phyloP scores from a whole-genome alignment of 2,797 vertebrate genomes.

The Tokudaia muenninki region DNA sequence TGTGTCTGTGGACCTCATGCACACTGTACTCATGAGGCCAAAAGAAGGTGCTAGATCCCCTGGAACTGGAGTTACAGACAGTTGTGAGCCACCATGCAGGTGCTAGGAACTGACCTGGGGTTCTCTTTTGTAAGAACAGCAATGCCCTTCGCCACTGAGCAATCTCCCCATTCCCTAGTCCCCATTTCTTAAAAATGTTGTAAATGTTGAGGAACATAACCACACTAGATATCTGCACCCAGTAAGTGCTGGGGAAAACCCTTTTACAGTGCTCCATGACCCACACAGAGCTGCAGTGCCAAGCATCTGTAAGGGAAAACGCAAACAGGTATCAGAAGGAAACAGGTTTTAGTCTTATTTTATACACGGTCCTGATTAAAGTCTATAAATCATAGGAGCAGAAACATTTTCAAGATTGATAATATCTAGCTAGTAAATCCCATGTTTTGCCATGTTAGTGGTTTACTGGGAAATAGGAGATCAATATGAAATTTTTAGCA shows the following conservation, averaged over 20 bases:
- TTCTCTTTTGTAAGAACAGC: background rate
- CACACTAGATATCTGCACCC: background rate
- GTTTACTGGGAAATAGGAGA: background rate
- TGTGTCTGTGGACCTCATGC: background rate
- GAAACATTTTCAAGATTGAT: constrained; percentile 20
- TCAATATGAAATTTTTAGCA: constrained; percentile 23
- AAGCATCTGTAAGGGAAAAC: background rate
- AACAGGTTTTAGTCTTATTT: background rate
- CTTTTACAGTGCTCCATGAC: no score
- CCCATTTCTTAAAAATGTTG: background rate
- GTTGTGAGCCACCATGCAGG: background rate
- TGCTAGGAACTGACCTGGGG: background rate
- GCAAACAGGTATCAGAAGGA: background rate
- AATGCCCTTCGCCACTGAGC: background rate
- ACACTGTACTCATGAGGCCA: background rate
- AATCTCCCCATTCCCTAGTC: background rate
- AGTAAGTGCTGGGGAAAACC: background rate
- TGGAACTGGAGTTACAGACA: background rate
- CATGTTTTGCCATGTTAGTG: background rate
- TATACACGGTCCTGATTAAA: background rate
- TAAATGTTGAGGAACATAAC: background rate
- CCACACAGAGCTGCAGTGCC: background rate
- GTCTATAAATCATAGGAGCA: background rate
- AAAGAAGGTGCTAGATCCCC: background rate
- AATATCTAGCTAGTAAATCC: background rate